Evolutionary conservation across 1,140 invertebrate species (phyloP).

Genomic region (Micrasema minimum): DNA sequence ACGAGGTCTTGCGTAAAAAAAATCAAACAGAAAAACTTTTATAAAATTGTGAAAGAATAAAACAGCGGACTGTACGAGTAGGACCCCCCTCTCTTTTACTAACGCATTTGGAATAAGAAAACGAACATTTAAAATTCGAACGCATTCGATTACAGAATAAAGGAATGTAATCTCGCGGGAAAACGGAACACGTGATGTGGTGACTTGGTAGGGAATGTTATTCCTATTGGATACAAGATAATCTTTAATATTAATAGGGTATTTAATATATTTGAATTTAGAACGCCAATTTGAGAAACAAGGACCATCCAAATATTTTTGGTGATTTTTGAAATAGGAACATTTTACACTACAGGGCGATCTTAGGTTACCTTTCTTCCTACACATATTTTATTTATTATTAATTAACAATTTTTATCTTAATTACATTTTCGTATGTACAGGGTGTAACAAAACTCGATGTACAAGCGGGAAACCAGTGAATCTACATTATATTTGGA

Average conservation of each 20-base stretch:
- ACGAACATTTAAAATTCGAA: constrained; percentile 52
- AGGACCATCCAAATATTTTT: neutral
- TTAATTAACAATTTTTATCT: too few relatives aligned
- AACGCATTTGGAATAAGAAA: constrained; percentile 21
- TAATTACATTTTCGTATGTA: too few relatives aligned
- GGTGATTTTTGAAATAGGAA: neutral
- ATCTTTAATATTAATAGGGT: constrained; percentile 51
- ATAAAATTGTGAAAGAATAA: too few relatives aligned
- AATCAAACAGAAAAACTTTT: too few relatives aligned
- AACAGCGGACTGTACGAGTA: too few relatives aligned
- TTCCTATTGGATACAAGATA: constrained; percentile 7
- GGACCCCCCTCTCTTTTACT: neutral
- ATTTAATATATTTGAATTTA: constrained; percentile 51
- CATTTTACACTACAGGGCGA: neutral
- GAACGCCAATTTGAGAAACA: neutral
- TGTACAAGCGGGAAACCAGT: too few relatives aligned
- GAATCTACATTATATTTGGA: too few relatives aligned
- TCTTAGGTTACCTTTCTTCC: neutral
- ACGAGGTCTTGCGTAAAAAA: too few relatives aligned
- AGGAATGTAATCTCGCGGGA: constrained; percentile 51
- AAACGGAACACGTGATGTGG: constrained; percentile 40
- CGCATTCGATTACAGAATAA: constrained; percentile 53
- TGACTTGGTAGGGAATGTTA: constrained; percentile 33
- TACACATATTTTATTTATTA: too few relatives aligned
- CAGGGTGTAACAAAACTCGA: too few relatives aligned